A percentile compares a stretch with the other conserved stretches of the same genome.
These are phyloP conservation scores for Chelon auratus DNA, from an alignment of 2,797 vertebrate species.

Conservation along the genomic window DNA sequence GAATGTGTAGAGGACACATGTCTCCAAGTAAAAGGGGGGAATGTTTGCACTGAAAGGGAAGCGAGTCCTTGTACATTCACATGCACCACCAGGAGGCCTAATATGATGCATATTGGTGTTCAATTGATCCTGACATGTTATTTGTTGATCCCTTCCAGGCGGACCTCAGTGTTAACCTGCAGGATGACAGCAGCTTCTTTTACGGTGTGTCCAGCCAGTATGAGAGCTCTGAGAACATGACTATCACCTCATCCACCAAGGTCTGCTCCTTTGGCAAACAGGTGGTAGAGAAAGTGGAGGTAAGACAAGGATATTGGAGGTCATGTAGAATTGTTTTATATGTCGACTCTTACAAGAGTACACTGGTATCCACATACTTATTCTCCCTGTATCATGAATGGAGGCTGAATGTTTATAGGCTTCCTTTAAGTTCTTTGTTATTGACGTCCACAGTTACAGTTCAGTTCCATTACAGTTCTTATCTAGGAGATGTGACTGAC, in stretches of 20 bases:
- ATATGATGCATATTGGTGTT: constrained; percentile 4
- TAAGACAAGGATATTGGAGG: constrained; percentile 66
- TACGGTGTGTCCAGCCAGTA: constrained; percentile 98
- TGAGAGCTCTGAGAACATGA: constrained; percentile 95
- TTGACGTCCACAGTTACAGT: neutral
- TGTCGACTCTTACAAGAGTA: neutral
- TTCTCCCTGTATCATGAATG: neutral
- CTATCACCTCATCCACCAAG: constrained; percentile 97
- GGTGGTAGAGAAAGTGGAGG: constrained; percentile 99
- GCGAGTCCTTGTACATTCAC: constrained; percentile 8
- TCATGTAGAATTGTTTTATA: neutral
- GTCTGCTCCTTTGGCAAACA: constrained; percentile 99
- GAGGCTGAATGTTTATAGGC: neutral
- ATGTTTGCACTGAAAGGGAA: neutral
- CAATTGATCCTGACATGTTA: constrained; percentile 15
- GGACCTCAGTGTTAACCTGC: constrained; percentile 93
- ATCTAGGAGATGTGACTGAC: neutral
- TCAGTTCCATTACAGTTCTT: neutral
- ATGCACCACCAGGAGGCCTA: neutral
- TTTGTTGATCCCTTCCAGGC: constrained; percentile 81
- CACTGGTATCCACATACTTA: neutral
- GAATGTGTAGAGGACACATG: neutral
- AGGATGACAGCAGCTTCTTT: constrained; percentile 94
- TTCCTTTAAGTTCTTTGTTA: neutral
- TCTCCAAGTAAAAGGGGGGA: neutral